Percentiles rank a stretch among this genome's conserved stretches.
These are phyloP conservation scores for Megalops atlanticus DNA, from an alignment of 2,113 vertebrate species.

Conservation along the genomic window DNA sequence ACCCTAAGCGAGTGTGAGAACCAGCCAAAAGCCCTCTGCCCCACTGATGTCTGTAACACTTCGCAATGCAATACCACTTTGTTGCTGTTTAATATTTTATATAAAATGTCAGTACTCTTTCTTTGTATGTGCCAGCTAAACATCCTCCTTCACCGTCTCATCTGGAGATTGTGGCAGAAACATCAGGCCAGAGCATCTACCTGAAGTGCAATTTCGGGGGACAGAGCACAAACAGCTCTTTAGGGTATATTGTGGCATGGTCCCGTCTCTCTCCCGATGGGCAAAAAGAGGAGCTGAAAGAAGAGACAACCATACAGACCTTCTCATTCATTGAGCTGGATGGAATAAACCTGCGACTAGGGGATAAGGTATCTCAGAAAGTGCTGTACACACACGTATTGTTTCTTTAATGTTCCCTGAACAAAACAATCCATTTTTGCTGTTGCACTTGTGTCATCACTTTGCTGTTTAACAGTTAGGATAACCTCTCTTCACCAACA, in stretches of 20 bases:
- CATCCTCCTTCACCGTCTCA: slow-evolving; percentile 60
- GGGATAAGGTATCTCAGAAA: slow-evolving; percentile 83
- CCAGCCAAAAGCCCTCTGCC: background rate
- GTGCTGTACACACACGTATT: background rate
- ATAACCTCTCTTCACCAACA: slow-evolving; percentile 42
- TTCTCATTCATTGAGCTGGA: slow-evolving; percentile 84
- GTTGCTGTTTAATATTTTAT: background rate
- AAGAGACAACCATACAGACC: slow-evolving; percentile 75
- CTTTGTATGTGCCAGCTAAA: slow-evolving; percentile 42
- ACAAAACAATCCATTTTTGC: background rate
- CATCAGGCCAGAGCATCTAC: slow-evolving; percentile 64
- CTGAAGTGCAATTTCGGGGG: slow-evolving; percentile 78
- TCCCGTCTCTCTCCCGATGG: slow-evolving; percentile 78
- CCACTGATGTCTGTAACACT: background rate
- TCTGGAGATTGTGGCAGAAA: slow-evolving; percentile 69
- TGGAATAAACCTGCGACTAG: slow-evolving; percentile 84
- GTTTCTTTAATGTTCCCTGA: background rate
- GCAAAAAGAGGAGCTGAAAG: slow-evolving; percentile 80
- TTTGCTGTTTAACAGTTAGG: background rate
- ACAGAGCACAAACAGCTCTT: slow-evolving; percentile 63
- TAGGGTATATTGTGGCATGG: slow-evolving; percentile 82
- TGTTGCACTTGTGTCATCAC: background rate
- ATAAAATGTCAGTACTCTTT: background rate
- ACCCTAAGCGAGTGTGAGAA: background rate
- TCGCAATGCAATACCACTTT: background rate